Percentiles rank a stretch among this genome's conserved stretches.
phyloP scores from a whole-genome alignment of 2,888 invertebrate genomes.

The Erebia epiphron region DNA sequence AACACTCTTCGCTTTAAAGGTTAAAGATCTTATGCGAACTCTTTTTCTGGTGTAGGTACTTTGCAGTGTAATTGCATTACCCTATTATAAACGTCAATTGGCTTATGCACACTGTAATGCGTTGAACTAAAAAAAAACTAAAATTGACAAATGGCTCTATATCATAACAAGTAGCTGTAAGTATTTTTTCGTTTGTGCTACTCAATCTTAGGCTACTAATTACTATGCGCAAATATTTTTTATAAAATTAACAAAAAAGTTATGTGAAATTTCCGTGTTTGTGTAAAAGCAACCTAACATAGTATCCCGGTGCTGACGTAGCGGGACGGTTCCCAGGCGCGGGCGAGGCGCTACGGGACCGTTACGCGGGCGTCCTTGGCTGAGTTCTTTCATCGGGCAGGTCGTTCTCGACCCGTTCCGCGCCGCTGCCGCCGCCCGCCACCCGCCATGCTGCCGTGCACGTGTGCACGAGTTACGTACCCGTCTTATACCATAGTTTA shows the following conservation, averaged over 20 bases:
- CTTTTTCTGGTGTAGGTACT: too few relatives aligned
- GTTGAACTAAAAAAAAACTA: too few relatives aligned
- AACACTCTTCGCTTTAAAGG: too few relatives aligned
- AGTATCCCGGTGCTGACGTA: constrained; percentile 43
- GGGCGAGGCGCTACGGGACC: constrained; percentile 56
- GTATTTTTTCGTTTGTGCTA: too few relatives aligned
- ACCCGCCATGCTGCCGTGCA: constrained; percentile 61
- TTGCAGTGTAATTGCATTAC: too few relatives aligned
- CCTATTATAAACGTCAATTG: too few relatives aligned
- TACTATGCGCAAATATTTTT: too few relatives aligned
- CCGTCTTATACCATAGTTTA: neutral
- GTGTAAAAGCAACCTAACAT: constrained; percentile 13
- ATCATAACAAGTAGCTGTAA: too few relatives aligned
- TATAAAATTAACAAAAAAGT: neutral
- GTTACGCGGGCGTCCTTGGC: constrained; percentile 82
- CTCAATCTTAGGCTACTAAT: too few relatives aligned
- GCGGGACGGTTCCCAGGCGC: constrained; percentile 48
- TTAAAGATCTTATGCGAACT: too few relatives aligned
- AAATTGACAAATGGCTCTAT: too few relatives aligned
- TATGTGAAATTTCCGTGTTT: neutral
- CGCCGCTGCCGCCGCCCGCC: constrained; percentile 61
- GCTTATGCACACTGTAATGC: too few relatives aligned
- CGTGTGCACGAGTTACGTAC: constrained; percentile 54
- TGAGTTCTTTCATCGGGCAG: constrained; percentile 79
- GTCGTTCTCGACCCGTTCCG: constrained; percentile 78